phyloP scores from a whole-genome alignment of 2,888 invertebrate genomes.

The Chaitophorus viminalis region DNA sequence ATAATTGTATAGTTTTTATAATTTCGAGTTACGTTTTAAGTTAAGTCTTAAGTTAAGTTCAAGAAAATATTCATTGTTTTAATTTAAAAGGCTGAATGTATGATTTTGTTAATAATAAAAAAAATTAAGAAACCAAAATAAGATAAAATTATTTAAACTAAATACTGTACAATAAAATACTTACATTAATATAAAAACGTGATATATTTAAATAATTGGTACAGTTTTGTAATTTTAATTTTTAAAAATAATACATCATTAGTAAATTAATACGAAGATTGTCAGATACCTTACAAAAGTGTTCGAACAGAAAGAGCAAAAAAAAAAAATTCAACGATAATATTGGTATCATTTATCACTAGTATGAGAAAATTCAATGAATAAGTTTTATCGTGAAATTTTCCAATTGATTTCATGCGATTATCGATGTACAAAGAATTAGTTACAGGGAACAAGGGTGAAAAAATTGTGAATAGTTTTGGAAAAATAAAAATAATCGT shows the following conservation, averaged over 20 bases:
- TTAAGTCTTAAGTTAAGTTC: no score
- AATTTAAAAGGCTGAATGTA: no score
- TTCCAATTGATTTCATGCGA: constrained; percentile 46
- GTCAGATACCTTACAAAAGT: not conserved
- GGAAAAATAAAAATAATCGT: constrained; percentile 37
- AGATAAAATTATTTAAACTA: no score
- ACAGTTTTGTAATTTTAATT: not conserved
- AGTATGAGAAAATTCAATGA: constrained; percentile 2
- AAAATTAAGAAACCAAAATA: no score
- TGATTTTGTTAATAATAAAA: no score
- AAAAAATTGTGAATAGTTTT: constrained; percentile 40
- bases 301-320: not conserved
- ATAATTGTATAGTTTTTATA: no score
- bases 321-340: not conserved
- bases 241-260: not conserved
- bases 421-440: constrained; percentile 44
- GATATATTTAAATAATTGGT: no score
- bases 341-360: constrained; percentile 33
- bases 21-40: no score
- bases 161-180: no score
- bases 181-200: no score
- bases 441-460: constrained; percentile 42
- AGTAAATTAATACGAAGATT: not conserved
- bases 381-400: constrained; percentile 31
- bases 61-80: no score